phyloP scores from a whole-genome alignment of 2,888 invertebrate genomes.

The Pasiphila rectangulata region DNA sequence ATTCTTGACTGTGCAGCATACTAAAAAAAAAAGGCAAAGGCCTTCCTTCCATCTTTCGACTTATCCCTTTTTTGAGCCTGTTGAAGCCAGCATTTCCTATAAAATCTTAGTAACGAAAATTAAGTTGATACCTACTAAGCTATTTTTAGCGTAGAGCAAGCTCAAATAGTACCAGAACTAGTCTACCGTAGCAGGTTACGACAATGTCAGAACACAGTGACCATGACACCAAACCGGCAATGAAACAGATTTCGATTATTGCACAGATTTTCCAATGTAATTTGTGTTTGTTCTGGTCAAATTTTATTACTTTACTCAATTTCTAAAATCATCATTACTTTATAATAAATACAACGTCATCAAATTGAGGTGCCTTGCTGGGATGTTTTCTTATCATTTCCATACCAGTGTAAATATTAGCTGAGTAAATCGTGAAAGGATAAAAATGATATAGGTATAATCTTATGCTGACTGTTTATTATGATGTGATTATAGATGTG shows the following conservation, averaged over 20 bases:
- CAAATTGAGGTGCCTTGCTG: background rate
- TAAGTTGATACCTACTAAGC: too few species aligned
- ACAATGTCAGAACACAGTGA: slow-evolving; percentile 45
- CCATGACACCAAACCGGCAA: slow-evolving; percentile 49
- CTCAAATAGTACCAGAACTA: slow-evolving; percentile 31
- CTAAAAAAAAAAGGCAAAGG: too few species aligned
- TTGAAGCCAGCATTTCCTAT: too few species aligned
- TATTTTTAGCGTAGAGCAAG: slow-evolving; percentile 3
- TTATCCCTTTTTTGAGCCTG: too few species aligned
- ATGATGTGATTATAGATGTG: slow-evolving; percentile 8
- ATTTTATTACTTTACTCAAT: slow-evolving; percentile 30
- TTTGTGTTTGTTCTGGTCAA: slow-evolving; percentile 33
- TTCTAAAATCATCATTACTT: too few species aligned
- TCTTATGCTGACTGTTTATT: slow-evolving; percentile 8
- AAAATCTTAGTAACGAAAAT: too few species aligned
- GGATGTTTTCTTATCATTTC: background rate
- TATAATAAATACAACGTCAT: background rate
- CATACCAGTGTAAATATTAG: slow-evolving; percentile 1
- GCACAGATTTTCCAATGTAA: slow-evolving; percentile 41
- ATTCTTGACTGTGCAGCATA: too few species aligned
- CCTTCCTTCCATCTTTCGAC: too few species aligned
- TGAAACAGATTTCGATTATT: slow-evolving; percentile 48
- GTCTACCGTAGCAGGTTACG: slow-evolving; percentile 46
- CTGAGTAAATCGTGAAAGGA: background rate
- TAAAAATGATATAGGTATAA: slow-evolving; percentile 6